Evolutionary conservation across 2,113 vertebrate species (phyloP), one percentile per base, ranked within the genome.

Genomic region (Mirounga angustirostris): DNA sequence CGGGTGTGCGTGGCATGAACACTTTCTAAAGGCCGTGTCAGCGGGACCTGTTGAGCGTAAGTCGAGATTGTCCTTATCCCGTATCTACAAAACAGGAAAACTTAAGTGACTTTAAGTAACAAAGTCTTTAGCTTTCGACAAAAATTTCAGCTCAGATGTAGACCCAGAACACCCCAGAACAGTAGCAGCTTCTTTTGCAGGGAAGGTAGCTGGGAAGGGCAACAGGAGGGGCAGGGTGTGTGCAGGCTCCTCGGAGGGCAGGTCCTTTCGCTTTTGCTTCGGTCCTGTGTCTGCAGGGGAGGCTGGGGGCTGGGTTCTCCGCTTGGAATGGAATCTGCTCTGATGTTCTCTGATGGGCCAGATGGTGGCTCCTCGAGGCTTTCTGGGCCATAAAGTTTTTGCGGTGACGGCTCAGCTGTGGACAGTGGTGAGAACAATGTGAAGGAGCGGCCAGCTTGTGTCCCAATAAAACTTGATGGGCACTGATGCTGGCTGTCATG

Each of bases 31-130:
- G 71, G 22, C 7, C 2, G 6, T 14, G 6, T 21, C 67, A 43
- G n/a, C 43, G 1, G 33, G 14, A 4, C 22, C 54, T 30, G 1
- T 28, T 5, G 36, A n/a, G 36, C 15, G 0, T 5, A 40, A 43
- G 2, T 24, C 0, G 4, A 14, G 13, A 6, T n/a, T 11, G 0
- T 50, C 2, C 1, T 76, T 40, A 0, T 28, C 3, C 0, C 19
- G 5, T 1, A 0, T 19, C 79, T 58, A 7, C 13, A 24, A 46
- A 56, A 36, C 11, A 5, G 61, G 14, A 33, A 11, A 28, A 7
- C 0, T 13, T 40, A 26, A 19, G 13, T 46, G 36, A 1, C 43
- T 13, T 28, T 33, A 28, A 46, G 15, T 52, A 50, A 22, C 26
- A 28, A 18, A 36, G 18, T 24, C 0, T 28, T 65, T 43, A 58